phyloP scores from a whole-genome alignment of 2,113 vertebrate species.

The Acrocephalus kingi region DNA sequence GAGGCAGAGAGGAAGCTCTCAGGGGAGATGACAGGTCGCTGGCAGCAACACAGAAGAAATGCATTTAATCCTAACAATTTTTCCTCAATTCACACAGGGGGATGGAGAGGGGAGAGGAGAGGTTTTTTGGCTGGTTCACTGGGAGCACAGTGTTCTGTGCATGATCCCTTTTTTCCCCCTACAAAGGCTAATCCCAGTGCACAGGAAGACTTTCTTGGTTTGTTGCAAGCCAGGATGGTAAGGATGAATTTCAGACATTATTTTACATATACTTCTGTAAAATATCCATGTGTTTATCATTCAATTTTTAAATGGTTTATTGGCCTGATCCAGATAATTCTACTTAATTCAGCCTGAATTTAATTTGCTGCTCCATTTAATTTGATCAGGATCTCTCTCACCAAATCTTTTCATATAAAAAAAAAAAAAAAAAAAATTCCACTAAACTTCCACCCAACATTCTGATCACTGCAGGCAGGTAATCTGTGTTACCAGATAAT shows the following conservation, averaged over 20 bases:
- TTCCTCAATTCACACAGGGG: not conserved
- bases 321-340: not conserved
- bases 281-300: not conserved
- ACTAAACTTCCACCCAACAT: not conserved
- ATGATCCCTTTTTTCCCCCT: not conserved
- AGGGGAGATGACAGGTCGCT: slow-evolving; percentile 82
- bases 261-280: not conserved
- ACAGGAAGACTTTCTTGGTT: not conserved
- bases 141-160: not conserved
- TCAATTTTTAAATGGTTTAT: not conserved
- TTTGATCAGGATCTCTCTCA: slow-evolving; percentile 8
- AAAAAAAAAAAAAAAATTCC: not conserved
- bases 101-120: not conserved
- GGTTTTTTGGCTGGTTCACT: not conserved
- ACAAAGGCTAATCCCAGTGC: not conserved
- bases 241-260: not conserved
- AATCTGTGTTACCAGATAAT: not conserved
- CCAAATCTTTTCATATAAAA: not conserved
- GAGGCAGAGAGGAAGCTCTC: slow-evolving; percentile 82
- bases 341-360: slow-evolving; percentile 11
- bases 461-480: not conserved
- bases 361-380: slow-evolving; percentile 33
- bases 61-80: not conserved
- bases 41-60: not conserved
- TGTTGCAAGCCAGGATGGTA: not conserved